Evolutionary conservation across 2,888 invertebrate genomes (phyloP).

Genomic region (Chrysomela aeneicollis): DNA sequence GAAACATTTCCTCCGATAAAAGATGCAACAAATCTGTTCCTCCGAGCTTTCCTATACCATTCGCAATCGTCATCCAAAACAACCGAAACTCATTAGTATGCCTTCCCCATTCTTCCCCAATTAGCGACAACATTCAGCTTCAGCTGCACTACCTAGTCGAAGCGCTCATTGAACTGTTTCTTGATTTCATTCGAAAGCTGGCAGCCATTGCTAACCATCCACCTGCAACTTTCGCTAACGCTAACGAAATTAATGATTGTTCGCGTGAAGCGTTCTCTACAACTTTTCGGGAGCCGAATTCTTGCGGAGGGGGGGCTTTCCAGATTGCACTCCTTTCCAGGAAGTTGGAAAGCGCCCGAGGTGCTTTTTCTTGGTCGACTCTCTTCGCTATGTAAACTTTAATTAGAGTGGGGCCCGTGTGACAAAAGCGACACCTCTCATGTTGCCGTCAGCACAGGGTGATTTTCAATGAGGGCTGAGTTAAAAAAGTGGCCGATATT

Average conservation of each 20-base stretch:
- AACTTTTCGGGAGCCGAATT: background rate
- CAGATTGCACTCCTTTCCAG: background rate
- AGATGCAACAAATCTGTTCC: too few relatives aligned
- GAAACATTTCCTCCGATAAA: too few relatives aligned
- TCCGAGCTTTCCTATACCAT: too few relatives aligned
- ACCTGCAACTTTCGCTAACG: slow-evolving; percentile 36
- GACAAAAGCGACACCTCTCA: background rate
- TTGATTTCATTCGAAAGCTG: slow-evolving; percentile 18
- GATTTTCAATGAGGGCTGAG: too few relatives aligned
- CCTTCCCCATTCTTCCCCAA: slow-evolving; percentile 2
- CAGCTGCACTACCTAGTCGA: too few relatives aligned
- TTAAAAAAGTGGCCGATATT: too few relatives aligned
- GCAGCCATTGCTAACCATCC: slow-evolving; percentile 35
- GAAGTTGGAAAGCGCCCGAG: background rate
- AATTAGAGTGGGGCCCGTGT: background rate
- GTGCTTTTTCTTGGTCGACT: background rate
- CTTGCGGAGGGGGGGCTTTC: background rate
- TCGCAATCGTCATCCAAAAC: background rate
- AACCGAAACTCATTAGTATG: too few relatives aligned
- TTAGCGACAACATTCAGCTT: slow-evolving; percentile 3
- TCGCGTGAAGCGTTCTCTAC: slow-evolving; percentile 18
- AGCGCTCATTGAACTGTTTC: background rate
- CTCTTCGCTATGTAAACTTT: background rate
- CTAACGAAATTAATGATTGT: slow-evolving; percentile 43
- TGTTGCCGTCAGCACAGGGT: background rate